Conservation (phyloP, 2,113 vertebrate genomes). For the Poeciliopsis retropinna region DNA sequence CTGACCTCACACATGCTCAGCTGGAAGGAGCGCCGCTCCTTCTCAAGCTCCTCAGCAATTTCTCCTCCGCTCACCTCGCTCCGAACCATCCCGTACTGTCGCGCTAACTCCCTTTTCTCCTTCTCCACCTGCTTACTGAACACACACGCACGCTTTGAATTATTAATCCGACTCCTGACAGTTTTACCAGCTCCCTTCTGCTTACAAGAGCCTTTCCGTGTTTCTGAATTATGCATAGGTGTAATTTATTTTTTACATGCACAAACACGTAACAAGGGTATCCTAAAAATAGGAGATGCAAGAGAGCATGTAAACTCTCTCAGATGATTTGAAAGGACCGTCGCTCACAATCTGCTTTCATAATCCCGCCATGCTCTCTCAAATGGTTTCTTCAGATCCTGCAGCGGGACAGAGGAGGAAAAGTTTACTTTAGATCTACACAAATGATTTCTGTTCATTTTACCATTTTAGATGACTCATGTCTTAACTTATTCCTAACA, state of each 20-base stretch:
- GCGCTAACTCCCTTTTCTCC: slow-evolving; percentile 71
- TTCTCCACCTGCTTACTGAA: slow-evolving; percentile 74
- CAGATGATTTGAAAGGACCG: background rate
- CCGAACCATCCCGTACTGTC: slow-evolving; percentile 73
- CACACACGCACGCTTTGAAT: slow-evolving; percentile 5
- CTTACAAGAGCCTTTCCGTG: background rate
- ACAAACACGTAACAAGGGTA: background rate
- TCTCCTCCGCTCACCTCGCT: slow-evolving; percentile 71
- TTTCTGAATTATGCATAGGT: slow-evolving; percentile 9
- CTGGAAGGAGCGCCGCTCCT: slow-evolving; percentile 71
- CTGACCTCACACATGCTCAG: slow-evolving; percentile 73
- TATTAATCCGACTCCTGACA: background rate
- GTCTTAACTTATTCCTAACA: background rate
- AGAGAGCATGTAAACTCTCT: background rate
- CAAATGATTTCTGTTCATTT: background rate
- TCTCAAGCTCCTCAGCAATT: slow-evolving; percentile 71
- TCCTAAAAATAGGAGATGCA: background rate
- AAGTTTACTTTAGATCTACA: background rate
- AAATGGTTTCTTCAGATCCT: slow-evolving; percentile 75
- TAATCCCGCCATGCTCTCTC: slow-evolving; percentile 71
- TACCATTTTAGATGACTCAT: background rate
- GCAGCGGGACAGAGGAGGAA: background rate
- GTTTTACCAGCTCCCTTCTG: slow-evolving; percentile 5
- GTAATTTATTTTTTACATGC: background rate
- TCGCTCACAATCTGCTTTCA: slow-evolving; percentile 72